Base-by-base conservation (phyloP, 2,888 invertebrate species). In the Epirrhoe alternata region DNA sequence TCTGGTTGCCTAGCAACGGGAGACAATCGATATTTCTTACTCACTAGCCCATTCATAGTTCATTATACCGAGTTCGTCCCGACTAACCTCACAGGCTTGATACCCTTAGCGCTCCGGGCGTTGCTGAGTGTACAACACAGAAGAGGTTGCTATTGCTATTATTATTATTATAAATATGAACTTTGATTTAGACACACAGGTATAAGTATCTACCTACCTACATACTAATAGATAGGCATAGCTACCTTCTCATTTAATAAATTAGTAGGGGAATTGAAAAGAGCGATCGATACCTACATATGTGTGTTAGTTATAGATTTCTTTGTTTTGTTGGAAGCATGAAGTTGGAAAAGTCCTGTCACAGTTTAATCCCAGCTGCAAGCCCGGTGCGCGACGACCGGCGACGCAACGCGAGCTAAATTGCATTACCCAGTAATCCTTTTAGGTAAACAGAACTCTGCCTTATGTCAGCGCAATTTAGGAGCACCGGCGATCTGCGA, bases 1-100 rank as follows among this genome's bases (percentile, higher is more conserved):
- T 80, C 77, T 62, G 70, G 88, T 88, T 86, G 86, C 88, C 80
- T 82, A 74, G 89, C 85, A 72, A 88, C 88, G 35, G 78, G 77
- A 77, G 70, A 66, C 81, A 86, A 89, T 89, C 89, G 82, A 89
- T 89, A 86, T 77, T 73, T 61, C 69, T 63, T 53, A 55, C 60
- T 59, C 61, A 50, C 55, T 52, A 56, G 66, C 64, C 68, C 78
- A 79, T 80, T 75, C 80, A 77, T 79, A 75, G 74, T 64, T 73
- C 74, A 75, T 77, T 75, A 76, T 71, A 58, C 66, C 56, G 60
- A 60, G 51, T 45, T 51, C 33, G 64, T 53, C 54, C 59, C 49
- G 54, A 16, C 52, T 49, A 64, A 53, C 38, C 47, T 6, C 14
- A 14, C 47, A 6, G 7, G 6, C 16, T 12, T 49, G 38, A 10